Evolutionary conservation across 2,797 vertebrate species (phyloP), one percentile per base, ranked within the genome.

Genomic region (Triplophysa yarkandensis): DNA sequence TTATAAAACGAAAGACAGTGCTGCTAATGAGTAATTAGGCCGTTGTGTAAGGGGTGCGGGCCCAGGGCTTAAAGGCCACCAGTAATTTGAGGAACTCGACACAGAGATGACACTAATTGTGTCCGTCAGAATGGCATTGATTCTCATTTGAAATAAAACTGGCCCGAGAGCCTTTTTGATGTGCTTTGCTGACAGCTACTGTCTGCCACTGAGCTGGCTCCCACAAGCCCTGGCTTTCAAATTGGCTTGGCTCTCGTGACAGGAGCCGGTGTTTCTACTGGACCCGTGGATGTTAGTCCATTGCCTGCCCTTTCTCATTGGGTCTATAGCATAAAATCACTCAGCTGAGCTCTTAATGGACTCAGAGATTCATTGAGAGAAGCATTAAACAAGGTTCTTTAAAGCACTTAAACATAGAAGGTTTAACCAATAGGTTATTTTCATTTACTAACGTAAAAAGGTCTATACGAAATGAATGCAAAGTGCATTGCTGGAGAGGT

Each of bases 131-230:
- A 77, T 39, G 71, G 75, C 80, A 83, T 84, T 75, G 82, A 90
- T 90, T 91, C 90, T 88, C 87, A 83, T 88, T 88, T 86, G 72
- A 86, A 90, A 86, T 85, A 85, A 86, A 88, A 87, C 83, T 80
- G 57, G 77, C 66, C 82, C 82, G 86, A 87, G 83, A 87, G 85
- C 82, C 85, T 83, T 46, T 80, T 85, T 90, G 88, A 90, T 76
- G 84, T 86, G 86, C 84, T 78, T 66, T 83, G 82, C 83, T 87
- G 90, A 88, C 87, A 87, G 87, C 83, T 81, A 71, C 78, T 74
- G 76, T 83, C 80, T 77, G 82, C 72, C 77, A 36, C 34, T 52
- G 82, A 69, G 80, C 71, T 83, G 76, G 81, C 87, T 80, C 82
- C 81, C 71, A 71, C 71, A 71, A 82, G 82, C 78, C 81, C 69